Evolutionary conservation across 2,797 vertebrate species (phyloP).

Genomic region (Pantherophis vulpinus): DNA sequence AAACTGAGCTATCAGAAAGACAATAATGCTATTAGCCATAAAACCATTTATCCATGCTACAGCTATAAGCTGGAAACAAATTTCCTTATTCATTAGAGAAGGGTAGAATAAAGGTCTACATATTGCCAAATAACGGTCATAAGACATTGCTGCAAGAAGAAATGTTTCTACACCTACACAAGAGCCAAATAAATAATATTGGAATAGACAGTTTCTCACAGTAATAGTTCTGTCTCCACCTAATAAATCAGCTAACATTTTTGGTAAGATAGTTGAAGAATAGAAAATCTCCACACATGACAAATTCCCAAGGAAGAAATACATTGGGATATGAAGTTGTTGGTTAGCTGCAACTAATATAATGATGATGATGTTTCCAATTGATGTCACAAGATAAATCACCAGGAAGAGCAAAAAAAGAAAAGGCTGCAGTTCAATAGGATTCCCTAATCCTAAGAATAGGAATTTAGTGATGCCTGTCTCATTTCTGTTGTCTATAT

Average conservation of each 20-base stretch:
- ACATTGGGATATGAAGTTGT: background rate
- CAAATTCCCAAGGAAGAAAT: background rate
- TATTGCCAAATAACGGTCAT: background rate
- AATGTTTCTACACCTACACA: background rate
- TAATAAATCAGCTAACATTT: background rate
- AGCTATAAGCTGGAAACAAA: background rate
- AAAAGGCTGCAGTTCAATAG: background rate
- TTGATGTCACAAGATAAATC: background rate
- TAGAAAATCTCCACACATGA: background rate
- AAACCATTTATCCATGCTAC: background rate
- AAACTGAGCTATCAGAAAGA: background rate
- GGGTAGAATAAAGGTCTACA: background rate
- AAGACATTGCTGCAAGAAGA: background rate
- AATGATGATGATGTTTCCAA: background rate
- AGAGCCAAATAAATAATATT: conserved; percentile 1
- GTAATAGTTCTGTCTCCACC: background rate
- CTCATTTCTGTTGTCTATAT: background rate
- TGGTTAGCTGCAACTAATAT: background rate
- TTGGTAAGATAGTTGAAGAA: background rate
- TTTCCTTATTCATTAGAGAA: background rate
- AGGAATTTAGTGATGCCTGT: background rate
- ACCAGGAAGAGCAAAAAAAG: background rate
- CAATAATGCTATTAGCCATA: background rate
- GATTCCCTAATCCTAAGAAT: background rate
- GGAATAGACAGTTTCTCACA: background rate